Evolutionary conservation across 92 coral and sea anemone genomes (phyloP).

Genomic region (Epizoanthus fatuus): DNA sequence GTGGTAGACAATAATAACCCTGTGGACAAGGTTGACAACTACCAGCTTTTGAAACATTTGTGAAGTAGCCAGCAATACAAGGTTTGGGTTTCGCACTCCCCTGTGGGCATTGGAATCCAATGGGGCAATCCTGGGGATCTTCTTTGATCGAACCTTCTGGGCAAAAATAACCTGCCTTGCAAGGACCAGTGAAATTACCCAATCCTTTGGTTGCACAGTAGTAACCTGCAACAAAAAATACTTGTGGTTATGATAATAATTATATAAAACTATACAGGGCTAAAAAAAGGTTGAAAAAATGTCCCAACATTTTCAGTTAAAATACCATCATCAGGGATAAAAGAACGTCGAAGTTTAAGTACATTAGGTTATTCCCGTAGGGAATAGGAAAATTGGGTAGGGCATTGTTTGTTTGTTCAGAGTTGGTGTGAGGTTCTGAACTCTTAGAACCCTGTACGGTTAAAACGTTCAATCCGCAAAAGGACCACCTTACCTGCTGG

Average conservation of each 20-base stretch:
- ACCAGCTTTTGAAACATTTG: conserved; percentile 83
- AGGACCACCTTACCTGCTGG: conserved; percentile 75
- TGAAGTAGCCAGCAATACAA: conserved; percentile 89
- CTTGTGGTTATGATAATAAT: background rate
- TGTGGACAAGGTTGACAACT: conserved; percentile 79
- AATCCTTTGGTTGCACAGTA: conserved; percentile 86
- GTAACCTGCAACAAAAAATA: conserved; percentile 69
- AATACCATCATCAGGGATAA: no score
- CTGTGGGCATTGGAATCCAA: conserved; percentile 93
- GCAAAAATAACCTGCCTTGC: conserved; percentile 91
- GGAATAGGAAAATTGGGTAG: no score
- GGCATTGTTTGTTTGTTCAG: no score
- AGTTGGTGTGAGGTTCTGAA: no score
- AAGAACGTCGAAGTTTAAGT: no score
- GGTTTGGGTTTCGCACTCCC: conserved; percentile 94
- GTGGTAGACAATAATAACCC: conserved; percentile 89
- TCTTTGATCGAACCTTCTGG: conserved; percentile 80
- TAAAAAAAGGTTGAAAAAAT: no score
- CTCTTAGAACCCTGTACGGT: no score
- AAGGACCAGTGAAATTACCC: conserved; percentile 78
- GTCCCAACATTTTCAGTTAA: no score
- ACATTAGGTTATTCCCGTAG: no score
- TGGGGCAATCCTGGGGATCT: conserved; percentile 82
- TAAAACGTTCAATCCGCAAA: background rate
- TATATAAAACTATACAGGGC: background rate